Conservation (phyloP, 1,140 invertebrate species). For the Palaemon carinicauda region DNA sequence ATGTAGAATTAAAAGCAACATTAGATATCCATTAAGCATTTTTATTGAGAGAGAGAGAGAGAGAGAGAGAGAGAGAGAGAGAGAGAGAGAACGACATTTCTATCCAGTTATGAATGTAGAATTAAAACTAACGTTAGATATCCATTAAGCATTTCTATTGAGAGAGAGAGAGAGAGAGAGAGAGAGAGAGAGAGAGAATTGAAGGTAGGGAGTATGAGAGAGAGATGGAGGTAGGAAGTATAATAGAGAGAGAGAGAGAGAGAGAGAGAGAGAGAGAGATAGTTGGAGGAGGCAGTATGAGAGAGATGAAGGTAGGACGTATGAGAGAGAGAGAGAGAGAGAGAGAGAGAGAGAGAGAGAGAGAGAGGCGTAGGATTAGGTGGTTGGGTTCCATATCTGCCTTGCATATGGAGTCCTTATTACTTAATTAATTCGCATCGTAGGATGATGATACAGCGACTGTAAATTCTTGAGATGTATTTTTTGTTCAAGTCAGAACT, state of each 20-base stretch:
- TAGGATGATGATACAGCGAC: too few species aligned
- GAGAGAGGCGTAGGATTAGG: background rate
- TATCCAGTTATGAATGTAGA: too few species aligned
- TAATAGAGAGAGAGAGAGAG: background rate
- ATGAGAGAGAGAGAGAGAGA: background rate
- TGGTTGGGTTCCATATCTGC: too few species aligned
- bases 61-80: background rate
- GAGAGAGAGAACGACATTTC: too few species aligned
- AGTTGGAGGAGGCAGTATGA: background rate
- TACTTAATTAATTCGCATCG: too few species aligned
- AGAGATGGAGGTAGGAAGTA: background rate
- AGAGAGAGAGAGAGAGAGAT: background rate
- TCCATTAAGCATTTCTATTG: too few species aligned
- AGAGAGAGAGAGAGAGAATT: background rate
- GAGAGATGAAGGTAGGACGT: background rate
- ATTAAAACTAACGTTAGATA: too few species aligned
- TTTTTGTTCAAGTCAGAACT: too few species aligned
- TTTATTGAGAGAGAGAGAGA: background rate
- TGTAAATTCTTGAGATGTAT: too few species aligned
- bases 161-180: background rate
- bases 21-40: too few species aligned
- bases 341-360: background rate
- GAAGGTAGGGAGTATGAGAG: background rate
- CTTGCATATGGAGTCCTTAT: too few species aligned
- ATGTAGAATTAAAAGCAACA: too few species aligned